Percentiles rank a stretch among this genome's conserved stretches.
Evolutionary conservation across 2,113 vertebrate genomes (phyloP).

Genomic region (Phainopepla nitens): DNA sequence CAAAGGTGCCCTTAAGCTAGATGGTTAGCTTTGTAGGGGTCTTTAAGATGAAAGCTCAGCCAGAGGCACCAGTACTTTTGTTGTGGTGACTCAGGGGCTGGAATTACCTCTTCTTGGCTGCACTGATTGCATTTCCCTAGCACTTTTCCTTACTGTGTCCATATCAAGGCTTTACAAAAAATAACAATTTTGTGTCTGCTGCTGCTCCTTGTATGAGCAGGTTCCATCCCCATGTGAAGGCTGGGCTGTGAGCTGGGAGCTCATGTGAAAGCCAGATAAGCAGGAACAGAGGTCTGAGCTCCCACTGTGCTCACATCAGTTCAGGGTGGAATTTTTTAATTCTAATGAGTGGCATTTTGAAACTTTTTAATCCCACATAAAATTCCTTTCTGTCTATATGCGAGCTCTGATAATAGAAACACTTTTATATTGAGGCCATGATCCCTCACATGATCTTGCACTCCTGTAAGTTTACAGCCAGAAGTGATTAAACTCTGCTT

Average conservation of each 20-base stretch:
- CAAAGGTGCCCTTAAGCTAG: background rate
- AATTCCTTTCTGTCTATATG: background rate
- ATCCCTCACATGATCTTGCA: background rate
- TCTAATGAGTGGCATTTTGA: background rate
- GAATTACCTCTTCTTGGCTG: background rate
- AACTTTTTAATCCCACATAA: background rate
- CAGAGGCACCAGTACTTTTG: background rate
- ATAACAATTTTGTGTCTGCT: background rate
- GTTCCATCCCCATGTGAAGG: fast-evolving
- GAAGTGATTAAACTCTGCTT: background rate
- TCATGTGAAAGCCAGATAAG: background rate
- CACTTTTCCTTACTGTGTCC: background rate
- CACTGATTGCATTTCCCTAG: background rate
- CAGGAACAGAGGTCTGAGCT: background rate
- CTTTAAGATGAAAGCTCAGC: background rate
- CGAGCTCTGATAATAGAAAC: background rate
- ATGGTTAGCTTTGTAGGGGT: background rate
- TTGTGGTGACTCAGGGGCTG: background rate
- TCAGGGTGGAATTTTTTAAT: background rate
- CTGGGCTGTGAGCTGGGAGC: too few relatives aligned
- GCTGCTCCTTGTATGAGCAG: fast-evolving
- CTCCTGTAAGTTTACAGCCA: background rate
- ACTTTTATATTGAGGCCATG: background rate
- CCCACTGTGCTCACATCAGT: background rate
- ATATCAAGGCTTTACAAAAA: background rate